phyloP scores from a whole-genome alignment of 2,888 invertebrate genomes.

The Caenorhabditis sp. region DNA sequence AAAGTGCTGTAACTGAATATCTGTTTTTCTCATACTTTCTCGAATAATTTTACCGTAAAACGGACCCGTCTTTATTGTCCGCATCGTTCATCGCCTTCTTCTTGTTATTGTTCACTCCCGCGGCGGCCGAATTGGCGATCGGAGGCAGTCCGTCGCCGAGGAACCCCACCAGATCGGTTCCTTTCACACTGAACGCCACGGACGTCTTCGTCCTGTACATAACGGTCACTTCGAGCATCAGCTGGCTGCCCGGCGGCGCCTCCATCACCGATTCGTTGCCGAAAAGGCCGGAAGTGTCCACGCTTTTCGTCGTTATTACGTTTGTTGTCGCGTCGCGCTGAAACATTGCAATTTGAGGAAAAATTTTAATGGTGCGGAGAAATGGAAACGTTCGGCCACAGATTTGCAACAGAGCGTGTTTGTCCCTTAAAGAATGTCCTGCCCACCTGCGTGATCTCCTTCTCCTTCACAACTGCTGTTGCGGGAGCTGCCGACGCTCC shows the following conservation, averaged over 20 bases:
- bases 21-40: too few relatives aligned
- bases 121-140: neutral
- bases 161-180: slow-evolving; percentile 37
- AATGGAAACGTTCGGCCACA: too few relatives aligned
- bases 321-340: slow-evolving; percentile 38
- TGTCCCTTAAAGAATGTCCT: too few relatives aligned
- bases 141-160: slow-evolving; percentile 29
- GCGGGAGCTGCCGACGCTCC: too few relatives aligned
- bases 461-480: neutral
- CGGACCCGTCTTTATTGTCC: slow-evolving; percentile 30
- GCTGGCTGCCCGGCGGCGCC: slow-evolving; percentile 24
- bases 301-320: slow-evolving; percentile 15
- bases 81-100: slow-evolving; percentile 11
- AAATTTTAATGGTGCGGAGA: too few relatives aligned
- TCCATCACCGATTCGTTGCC: slow-evolving; percentile 19
- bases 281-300: slow-evolving; percentile 24
- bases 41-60: too few relatives aligned
- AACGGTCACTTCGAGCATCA: slow-evolving; percentile 31
- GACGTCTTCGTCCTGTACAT: slow-evolving; percentile 28
- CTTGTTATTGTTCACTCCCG: slow-evolving; percentile 12
- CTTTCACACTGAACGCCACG: slow-evolving; percentile 36
- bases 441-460: too few relatives aligned
- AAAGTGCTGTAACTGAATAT: too few relatives aligned
- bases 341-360: too few relatives aligned
- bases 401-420: too few relatives aligned